Evolutionary conservation across 1,140 invertebrate genomes (phyloP).

Genomic region (Dendrolimus kikuchii): DNA sequence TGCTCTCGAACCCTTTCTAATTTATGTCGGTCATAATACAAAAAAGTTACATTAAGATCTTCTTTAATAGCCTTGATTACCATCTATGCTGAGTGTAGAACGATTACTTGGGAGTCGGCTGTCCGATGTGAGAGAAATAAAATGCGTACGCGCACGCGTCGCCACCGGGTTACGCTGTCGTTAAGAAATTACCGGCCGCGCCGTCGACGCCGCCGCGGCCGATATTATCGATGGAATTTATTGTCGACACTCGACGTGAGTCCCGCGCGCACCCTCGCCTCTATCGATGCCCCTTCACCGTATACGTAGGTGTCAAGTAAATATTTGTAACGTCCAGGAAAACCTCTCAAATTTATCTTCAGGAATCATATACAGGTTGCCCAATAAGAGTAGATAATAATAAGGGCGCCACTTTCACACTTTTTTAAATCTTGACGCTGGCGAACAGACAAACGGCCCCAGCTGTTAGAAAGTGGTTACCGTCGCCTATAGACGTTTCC

Average conservation of each 20-base stretch:
- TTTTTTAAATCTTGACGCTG: too few species aligned
- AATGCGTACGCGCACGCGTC: constrained; percentile 66
- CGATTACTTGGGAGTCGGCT: constrained; percentile 64
- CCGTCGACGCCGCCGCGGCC: constrained; percentile 55
- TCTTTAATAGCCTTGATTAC: constrained; percentile 67
- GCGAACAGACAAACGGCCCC: too few species aligned
- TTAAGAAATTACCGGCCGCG: constrained; percentile 63
- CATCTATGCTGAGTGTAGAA: constrained; percentile 65
- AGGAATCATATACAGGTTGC: too few species aligned
- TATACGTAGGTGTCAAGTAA: too few species aligned
- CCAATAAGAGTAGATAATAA: too few species aligned
- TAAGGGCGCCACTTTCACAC: too few species aligned
- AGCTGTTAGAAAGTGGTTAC: too few species aligned
- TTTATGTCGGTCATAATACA: constrained; percentile 32
- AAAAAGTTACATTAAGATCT: constrained; percentile 63
- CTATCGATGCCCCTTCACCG: constrained; percentile 19
- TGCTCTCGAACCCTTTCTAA: constrained; percentile 21
- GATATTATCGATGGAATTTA: constrained; percentile 71
- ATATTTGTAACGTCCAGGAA: too few species aligned
- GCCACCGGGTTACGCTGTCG: constrained; percentile 69
- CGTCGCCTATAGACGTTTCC: too few species aligned
- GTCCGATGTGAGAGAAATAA: constrained; percentile 60
- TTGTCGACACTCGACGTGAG: constrained; percentile 42
- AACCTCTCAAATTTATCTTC: too few species aligned
- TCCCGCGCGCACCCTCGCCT: constrained; percentile 36